Evolutionary conservation across 2,888 invertebrate genomes (phyloP), one percentile per base, ranked within the genome.

Genomic region (Archaeoteleia sp.): DNA sequence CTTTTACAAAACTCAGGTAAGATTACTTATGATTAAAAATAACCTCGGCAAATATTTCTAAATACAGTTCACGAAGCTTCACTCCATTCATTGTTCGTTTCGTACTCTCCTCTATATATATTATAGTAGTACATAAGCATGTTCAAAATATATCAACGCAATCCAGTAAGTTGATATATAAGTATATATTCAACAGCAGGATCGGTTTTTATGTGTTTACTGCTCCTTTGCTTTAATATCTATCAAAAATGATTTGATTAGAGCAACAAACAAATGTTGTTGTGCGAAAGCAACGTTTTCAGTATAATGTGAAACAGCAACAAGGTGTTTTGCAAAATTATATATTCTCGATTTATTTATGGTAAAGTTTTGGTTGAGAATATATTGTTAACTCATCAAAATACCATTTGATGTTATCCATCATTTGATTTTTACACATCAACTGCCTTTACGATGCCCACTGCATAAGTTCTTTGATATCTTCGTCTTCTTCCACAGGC

Each of bases 401-500:
- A 57, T 49, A 57, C 37, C 45, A 46, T 51, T 51, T 32, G 43
- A 51, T 34, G 9, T 58, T 65, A 32, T 29, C 25, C 9, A 9
- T 40, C n/a, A 40, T 53, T 45, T 57, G 40, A 57, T 67, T 3
- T 61, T 49, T 46, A 48, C 9, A 32, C 46, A 51, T 13, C 34
- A 48, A 34, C n/a, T 15, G 14, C n/a, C 60, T 70, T 90, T 91
- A 93, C 76, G 91, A 90, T 63, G 93, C 92, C 93, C 93, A 93
- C 15, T 90, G 89, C 81, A 91, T 88, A 62, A 93, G 86, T 85
- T 92, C 91, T 82, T 91, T 92, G 88, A 93, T 89, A 75, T 91
- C 92, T 48, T 92, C 91, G 77, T 93, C 93, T 70, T 91, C 90
- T 73, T 91, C 91, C 30, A 87, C 87, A 74, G 87, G 84, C 86